Base-by-base conservation (phyloP, 2,797 vertebrate species). In the Sebastes melanostomus region DNA sequence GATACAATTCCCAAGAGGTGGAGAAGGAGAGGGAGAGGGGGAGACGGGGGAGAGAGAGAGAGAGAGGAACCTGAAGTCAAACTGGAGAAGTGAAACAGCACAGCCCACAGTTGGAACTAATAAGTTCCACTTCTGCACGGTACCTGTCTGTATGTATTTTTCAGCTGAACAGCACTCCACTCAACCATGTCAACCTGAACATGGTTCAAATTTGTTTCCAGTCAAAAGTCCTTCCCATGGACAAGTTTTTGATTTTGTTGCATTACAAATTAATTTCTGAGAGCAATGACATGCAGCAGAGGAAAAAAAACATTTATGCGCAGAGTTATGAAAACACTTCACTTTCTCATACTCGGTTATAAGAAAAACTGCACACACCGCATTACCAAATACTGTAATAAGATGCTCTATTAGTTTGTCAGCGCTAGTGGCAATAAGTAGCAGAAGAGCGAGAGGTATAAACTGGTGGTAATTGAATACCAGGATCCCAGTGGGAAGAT, bases 391-490 rank as follows among this genome's bases (percentile, higher is more conserved):
- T 79, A 72, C 72, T 62, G 60, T 88, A 89, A 89, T 90, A 90
- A 87, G 88, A 86, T 69, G 91, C 89, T 86, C 77, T 77, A 89
- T 88, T 91, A 91, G 87, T 89, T 88, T 88, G 90, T 92, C 88
- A 86, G 75, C 32, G 85, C 85, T 82, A 72, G 70, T 86, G 88
- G 91, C 86, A 80, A 80, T 80, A 75, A 85, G 82, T 82, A 82
- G 89, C 72, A 82, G 85, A 89, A 73, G 69, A 86, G 74, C 20
- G 25, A 88, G 89, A 86, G 86, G 84, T 91, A 91, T 89, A 90
- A 92, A 91, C 90, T 81, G 79, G 72, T 88, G 75, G 87, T 94
- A 94, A 94, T 92, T 95, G 93, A 94, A 93, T 90, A 87, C 75
- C 75, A 65, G 77, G 80, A 75, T 89, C 91, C 89, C 92, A 85